Conservation (phyloP, 1,140 invertebrate species). For the Seison nebaliae region DNA sequence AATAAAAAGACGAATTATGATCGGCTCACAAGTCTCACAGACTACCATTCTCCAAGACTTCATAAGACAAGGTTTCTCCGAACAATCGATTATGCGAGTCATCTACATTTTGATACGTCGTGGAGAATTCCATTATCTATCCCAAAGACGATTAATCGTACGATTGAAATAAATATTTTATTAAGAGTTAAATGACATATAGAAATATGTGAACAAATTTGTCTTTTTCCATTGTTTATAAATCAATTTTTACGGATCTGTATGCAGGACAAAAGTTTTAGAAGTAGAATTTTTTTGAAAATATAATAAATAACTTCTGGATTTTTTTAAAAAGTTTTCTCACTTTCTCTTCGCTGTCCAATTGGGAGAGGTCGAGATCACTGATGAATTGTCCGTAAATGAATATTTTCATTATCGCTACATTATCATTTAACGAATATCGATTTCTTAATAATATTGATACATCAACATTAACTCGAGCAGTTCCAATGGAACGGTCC, state of each 20-base stretch:
- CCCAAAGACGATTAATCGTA: slow-evolving; percentile 86
- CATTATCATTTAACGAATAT: too few species aligned
- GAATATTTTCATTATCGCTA: too few species aligned
- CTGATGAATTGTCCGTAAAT: too few species aligned
- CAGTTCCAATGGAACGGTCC: too few species aligned
- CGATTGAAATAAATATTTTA: slow-evolving; percentile 41
- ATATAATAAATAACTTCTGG: too few species aligned
- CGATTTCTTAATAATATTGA: too few species aligned
- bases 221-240: not conserved
- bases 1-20: slow-evolving; percentile 67
- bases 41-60: slow-evolving; percentile 80
- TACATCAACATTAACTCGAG: too few species aligned
- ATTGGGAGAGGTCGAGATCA: too few species aligned
- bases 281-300: too few species aligned
- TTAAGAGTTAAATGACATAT: not conserved
- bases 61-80: slow-evolving; percentile 58
- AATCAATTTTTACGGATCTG: not conserved
- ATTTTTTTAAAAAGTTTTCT: too few species aligned
- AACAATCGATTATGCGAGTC: slow-evolving; percentile 57
- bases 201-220: not conserved
- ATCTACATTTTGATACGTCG: slow-evolving; percentile 64
- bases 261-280: too few species aligned
- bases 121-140: slow-evolving; percentile 71
- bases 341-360: too few species aligned
- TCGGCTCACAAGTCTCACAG: slow-evolving; percentile 81